phyloP scores from a whole-genome alignment of 2,888 invertebrate species.

The Heliconius aoede region DNA sequence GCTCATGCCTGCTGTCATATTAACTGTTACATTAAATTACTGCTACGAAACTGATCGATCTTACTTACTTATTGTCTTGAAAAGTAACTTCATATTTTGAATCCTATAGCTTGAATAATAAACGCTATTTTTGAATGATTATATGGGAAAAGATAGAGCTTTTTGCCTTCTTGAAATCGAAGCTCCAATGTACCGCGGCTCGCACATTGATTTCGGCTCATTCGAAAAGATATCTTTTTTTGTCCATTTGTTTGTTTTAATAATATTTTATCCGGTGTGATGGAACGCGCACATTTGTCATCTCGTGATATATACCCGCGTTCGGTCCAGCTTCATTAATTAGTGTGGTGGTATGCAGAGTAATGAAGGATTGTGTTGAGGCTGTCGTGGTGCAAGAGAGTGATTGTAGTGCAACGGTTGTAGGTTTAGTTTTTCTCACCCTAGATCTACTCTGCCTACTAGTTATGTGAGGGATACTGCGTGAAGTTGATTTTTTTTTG shows the following conservation, averaged over 20 bases:
- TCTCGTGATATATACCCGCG: slow-evolving; percentile 76
- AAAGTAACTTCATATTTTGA: slow-evolving; percentile 50
- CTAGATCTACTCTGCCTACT: too few relatives aligned
- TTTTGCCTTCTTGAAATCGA: slow-evolving; percentile 51
- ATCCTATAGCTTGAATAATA: slow-evolving; percentile 43
- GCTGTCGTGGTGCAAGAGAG: too few relatives aligned
- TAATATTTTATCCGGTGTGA: slow-evolving; percentile 83
- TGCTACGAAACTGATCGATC: slow-evolving; percentile 73
- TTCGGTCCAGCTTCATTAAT: slow-evolving; percentile 75
- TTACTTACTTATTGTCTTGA: slow-evolving; percentile 69
- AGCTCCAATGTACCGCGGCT: slow-evolving; percentile 72
- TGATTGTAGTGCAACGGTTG: too few relatives aligned
- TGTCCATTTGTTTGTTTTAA: slow-evolving; percentile 83
- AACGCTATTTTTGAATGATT: slow-evolving; percentile 46
- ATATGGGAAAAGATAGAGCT: slow-evolving; percentile 46
- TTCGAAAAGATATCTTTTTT: slow-evolving; percentile 80
- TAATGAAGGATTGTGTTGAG: slow-evolving; percentile 65
- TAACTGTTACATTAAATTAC: slow-evolving; percentile 84
- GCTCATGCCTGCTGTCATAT: slow-evolving; percentile 83
- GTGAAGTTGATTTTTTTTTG: not conserved
- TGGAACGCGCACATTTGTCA: slow-evolving; percentile 83
- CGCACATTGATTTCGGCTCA: slow-evolving; percentile 84
- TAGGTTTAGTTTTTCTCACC: too few relatives aligned
- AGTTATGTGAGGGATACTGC: too few relatives aligned
- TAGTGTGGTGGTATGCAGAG: slow-evolving; percentile 69